These are phyloP conservation scores for Eupithecia abbreviata DNA, from an alignment of 2,888 invertebrate genomes.

Conservation along the genomic window DNA sequence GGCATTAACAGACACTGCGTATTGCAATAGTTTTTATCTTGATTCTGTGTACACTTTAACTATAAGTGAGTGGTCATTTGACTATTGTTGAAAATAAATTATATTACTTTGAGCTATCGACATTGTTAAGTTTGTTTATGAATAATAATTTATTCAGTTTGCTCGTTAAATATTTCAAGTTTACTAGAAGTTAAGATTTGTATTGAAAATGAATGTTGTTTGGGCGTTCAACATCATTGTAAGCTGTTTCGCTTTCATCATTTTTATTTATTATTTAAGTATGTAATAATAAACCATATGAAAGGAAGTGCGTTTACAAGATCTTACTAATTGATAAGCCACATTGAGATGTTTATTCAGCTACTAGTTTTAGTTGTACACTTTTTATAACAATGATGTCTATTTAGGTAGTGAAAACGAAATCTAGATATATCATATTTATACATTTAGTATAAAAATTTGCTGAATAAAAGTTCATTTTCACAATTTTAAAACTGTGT, in stretches of 20 bases:
- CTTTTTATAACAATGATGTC: conserved; percentile 84
- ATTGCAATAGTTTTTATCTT: conserved; percentile 62
- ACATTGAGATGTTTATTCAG: conserved; percentile 83
- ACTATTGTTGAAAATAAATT: conserved; percentile 80
- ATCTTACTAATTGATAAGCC: conserved; percentile 83
- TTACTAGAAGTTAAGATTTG: conserved; percentile 82
- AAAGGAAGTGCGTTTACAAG: conserved; percentile 83
- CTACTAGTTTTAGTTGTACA: conserved; percentile 84
- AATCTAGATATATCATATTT: conserved; percentile 84
- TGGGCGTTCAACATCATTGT: conserved; percentile 78
- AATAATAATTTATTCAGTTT: conserved; percentile 84
- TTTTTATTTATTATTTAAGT: conserved; percentile 83
- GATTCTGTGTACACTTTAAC: conserved; percentile 65
- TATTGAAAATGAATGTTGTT: conserved; percentile 81
- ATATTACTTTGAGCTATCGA: conserved; percentile 83
- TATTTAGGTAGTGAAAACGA: conserved; percentile 83
- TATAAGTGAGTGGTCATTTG: conserved; percentile 70
- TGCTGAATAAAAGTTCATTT: conserved; percentile 84
- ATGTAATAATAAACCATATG: conserved; percentile 74
- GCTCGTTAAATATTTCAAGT: conserved; percentile 84
- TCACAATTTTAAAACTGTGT: conserved; percentile 79
- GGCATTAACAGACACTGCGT: conserved; percentile 68
- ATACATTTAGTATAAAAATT: conserved; percentile 84
- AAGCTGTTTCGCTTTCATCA: conserved; percentile 79
- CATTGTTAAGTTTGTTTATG: conserved; percentile 84